Percentiles rank a stretch among this genome's conserved stretches.
These are phyloP conservation scores for Actenoides lindsayi DNA, from an alignment of 2,113 vertebrate genomes.

Conservation along the genomic window DNA sequence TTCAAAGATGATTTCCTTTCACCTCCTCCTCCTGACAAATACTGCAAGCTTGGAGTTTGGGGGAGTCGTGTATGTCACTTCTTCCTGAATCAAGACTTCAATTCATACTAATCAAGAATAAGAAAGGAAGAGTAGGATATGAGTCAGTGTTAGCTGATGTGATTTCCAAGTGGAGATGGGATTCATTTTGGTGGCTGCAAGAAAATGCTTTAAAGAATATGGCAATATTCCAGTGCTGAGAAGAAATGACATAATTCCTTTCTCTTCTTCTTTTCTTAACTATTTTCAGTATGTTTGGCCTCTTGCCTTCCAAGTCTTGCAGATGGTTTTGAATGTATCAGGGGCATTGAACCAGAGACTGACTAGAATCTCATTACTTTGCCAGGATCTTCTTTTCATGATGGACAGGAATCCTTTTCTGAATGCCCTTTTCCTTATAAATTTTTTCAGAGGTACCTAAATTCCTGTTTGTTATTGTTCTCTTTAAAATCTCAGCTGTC, in stretches of 20 bases:
- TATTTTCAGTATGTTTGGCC: neutral
- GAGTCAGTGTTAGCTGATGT: constrained; percentile 57
- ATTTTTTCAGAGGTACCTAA: neutral
- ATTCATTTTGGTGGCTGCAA: constrained; percentile 10
- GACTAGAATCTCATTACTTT: neutral
- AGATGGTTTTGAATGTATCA: neutral
- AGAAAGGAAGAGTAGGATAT: constrained; percentile 59
- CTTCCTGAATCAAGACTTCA: constrained; percentile 54
- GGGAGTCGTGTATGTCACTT: constrained; percentile 27
- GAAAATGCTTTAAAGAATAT: neutral
- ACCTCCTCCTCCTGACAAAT: neutral
- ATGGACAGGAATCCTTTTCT: neutral
- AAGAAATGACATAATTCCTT: constrained; percentile 10
- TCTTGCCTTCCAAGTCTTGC: neutral
- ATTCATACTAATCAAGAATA: constrained; percentile 61
- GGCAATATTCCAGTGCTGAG: neutral
- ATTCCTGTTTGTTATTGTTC: neutral
- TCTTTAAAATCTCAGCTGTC: neutral
- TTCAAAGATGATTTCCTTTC: constrained; percentile 8
- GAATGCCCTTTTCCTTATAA: neutral
- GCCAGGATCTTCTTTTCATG: neutral
- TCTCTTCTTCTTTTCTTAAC: neutral
- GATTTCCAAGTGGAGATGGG: constrained; percentile 57
- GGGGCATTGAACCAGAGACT: neutral
- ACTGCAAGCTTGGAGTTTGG: constrained; percentile 2